These are phyloP conservation scores for Amphilophus citrinellus DNA, from an alignment of 2,113 vertebrate genomes.

Conservation along the genomic window DNA sequence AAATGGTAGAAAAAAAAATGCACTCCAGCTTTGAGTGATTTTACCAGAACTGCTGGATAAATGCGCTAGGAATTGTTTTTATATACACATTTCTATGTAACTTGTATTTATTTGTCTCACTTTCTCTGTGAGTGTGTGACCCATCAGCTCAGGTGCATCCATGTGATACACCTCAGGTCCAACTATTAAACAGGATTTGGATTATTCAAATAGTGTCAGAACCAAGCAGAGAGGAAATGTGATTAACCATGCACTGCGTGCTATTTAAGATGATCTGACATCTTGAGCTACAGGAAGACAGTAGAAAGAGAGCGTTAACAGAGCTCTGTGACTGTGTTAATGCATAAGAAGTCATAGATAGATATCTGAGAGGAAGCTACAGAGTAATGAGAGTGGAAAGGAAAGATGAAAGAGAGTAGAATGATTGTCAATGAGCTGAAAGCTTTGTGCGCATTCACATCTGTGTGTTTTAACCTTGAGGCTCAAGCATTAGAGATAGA, in stretches of 20 bases:
- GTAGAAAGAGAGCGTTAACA: not conserved
- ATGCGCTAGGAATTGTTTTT: not conserved
- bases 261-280: conserved; percentile 34
- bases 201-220: conserved; percentile 70
- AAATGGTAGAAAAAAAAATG: not conserved
- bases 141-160: conserved; percentile 41
- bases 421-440: conserved; percentile 21
- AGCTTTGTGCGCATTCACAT: conserved; percentile 13
- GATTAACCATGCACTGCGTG: conserved; percentile 37
- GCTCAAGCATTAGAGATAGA: conserved; percentile 18
- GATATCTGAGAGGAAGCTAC: not conserved
- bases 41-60: not conserved
- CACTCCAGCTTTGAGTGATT: not conserved
- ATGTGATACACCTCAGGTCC: conserved; percentile 55
- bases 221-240: conserved; percentile 23
- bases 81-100: not conserved
- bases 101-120: conserved; percentile 1
- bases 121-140: conserved; percentile 28
- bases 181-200: conserved; percentile 61
- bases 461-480: conserved; percentile 55
- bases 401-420: conserved; percentile 22
- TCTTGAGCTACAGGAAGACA: conserved; percentile 6
- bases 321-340: conserved; percentile 18
- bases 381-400: conserved; percentile 19
- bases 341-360: conserved; percentile 31